Evolutionary conservation across 2,888 invertebrate genomes (phyloP), one percentile per base, ranked within the genome.

Genomic region (Melieria omissa): DNA sequence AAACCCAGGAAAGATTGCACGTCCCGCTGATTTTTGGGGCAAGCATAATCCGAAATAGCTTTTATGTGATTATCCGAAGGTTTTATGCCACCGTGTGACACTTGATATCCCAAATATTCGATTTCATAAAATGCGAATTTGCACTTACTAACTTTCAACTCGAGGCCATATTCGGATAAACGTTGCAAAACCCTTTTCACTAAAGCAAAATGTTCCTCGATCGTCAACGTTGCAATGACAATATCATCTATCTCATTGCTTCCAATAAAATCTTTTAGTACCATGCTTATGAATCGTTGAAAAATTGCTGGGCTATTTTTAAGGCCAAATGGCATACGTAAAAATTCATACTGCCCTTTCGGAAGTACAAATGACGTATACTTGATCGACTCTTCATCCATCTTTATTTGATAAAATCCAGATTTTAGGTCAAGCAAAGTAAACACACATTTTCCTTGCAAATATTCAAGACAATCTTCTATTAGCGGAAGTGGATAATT

Each of bases 281-380:
- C 65, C 14, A 54, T 47, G 10, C 52, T 65, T 49, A 76, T 67
- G 57, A 74, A 74, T 4, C 74, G 16, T 61, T 74, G 73, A 61
- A 77, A 78, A 46, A 73, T 72, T 5, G 75, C 66, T 41, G 78
- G 74, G 5, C 69, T 74, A 54, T 70, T 70, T 16, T 74, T 76
- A 3, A 74, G 61, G 0, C 58, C 65, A 46, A 70, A 70, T 14
- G 54, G 66, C 61, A 66, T 52, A 7, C 63, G 52, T 14, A 71
- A 29, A 42, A 72, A 76, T 60, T 78, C 76, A 71, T 64, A 77
- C 49, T 79, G 78, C 12, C 78, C 77, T 46, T 74, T 58, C 8
- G 77, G 77, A 9, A 78, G 77, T 4, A 79, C 77, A 71, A 79
- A 79, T 5, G 78, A 73, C 9, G 75, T 78, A 42, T 68, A 79